phyloP scores from a whole-genome alignment of 1,140 invertebrate species.

The Capitella teleta region DNA sequence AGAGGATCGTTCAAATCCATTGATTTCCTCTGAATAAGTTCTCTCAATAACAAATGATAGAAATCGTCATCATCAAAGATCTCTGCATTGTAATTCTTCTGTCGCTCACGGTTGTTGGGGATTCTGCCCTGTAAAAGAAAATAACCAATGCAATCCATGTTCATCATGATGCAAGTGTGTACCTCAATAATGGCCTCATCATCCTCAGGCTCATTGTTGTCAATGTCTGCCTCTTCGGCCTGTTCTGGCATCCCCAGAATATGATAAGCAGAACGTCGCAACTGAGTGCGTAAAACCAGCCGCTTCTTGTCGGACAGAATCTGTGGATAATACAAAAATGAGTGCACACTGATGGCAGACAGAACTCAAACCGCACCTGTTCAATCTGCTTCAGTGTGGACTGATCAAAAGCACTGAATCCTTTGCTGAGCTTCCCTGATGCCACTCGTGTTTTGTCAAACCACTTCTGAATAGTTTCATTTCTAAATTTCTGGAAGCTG shows the following conservation, averaged over 20 bases:
- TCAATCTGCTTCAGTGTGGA: conserved; percentile 75
- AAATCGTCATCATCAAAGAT: conserved; percentile 96
- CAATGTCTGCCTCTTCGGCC: conserved; percentile 20
- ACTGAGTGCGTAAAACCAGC: conserved; percentile 66
- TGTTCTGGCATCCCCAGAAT: conserved; percentile 52
- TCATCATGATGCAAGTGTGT: no score
- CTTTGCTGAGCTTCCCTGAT: conserved; percentile 45
- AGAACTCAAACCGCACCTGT: conserved; percentile 41
- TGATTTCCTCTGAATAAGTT: conserved; percentile 84
- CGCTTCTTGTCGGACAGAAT: conserved; percentile 65
- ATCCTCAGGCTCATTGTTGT: no score
- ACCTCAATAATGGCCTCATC: no score
- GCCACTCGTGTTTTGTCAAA: conserved; percentile 73
- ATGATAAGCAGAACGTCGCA: conserved; percentile 62
- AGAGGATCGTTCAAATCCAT: conserved; percentile 64
- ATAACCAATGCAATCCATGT: background rate
- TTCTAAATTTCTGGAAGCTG: conserved; percentile 53
- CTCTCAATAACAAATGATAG: conserved; percentile 81
- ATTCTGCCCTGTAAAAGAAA: background rate
- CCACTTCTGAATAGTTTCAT: conserved; percentile 66
- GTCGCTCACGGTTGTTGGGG: conserved; percentile 8
- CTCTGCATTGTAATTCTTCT: conserved; percentile 62
- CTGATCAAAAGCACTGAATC: conserved; percentile 57
- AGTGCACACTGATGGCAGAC: background rate
- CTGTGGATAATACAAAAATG: conserved; percentile 17